Evolutionary conservation across 2,113 vertebrate species (phyloP), one percentile per base, ranked within the genome.

Genomic region (Sminthopsis crassicaudata): DNA sequence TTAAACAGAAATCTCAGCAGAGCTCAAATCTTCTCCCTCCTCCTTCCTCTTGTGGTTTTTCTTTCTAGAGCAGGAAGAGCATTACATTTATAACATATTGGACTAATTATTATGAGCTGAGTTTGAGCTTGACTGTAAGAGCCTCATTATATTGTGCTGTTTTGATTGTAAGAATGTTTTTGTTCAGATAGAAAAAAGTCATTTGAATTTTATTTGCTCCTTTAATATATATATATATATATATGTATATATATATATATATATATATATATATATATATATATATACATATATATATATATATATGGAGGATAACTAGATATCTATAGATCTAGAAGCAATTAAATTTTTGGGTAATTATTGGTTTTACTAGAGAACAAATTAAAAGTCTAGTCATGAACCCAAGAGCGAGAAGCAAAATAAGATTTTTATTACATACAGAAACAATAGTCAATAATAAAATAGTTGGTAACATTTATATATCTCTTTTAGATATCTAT

Each of bases 1-100:
- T 97, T 95, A 97, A 97, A 94, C 92, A 91, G 94, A 97, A 98
- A 97, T 96, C 91, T 97, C 97, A 94, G 94, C 96, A 97, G 90
- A 46, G 19, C 14, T 76, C 89, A 94, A 54, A 30, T 19, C 95
- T 97, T n/a, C 1, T 8, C 7, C 22, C 24, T 25, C 19, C 23
- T 24, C 54, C 14, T 16, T 36, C 11, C 36, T 93, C 92, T 95
- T 97, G 96, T 97, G 95, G 92, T 89, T 97, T 97, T 96, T 94
- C 95, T 95, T 60, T 95, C 55, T 91, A 90, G 93, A 95, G 90
- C 96, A 96, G 95, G 93, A 97, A 97, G 93, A 94, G 24, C 57
- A 91, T 92, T 94, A 94, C 97, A 95, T 97, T 96, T 95, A 89
- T 92, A 97, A 93, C 97, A 97, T 97, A 96, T 92, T 98, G 96